A percentile compares a stretch with the other conserved stretches of the same genome.
Conservation (phyloP, 2,797 vertebrate species). For the Pangasius sanitwongsei region DNA sequence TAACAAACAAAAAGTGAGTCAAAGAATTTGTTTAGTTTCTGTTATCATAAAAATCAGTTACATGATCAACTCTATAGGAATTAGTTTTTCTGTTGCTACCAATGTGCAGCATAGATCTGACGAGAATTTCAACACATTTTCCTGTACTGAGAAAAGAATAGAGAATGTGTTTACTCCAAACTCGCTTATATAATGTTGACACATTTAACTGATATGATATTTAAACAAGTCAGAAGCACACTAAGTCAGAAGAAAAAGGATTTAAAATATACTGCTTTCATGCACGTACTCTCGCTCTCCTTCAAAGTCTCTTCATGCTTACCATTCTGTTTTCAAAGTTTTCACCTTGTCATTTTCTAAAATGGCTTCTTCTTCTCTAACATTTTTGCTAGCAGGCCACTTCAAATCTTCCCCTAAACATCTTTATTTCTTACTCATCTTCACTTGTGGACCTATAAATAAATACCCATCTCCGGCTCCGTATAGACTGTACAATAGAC, state of each 20-base stretch:
- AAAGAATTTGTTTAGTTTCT: neutral
- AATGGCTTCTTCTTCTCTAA: neutral
- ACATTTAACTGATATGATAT: neutral
- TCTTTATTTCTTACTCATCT: neutral
- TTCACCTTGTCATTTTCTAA: neutral
- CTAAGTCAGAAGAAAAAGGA: neutral
- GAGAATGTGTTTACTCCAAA: neutral
- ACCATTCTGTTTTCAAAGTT: too few species aligned
- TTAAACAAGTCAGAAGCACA: too few species aligned
- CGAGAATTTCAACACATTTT: neutral
- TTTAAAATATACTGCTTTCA: neutral
- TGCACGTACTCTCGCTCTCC: neutral
- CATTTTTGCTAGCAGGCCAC: neutral
- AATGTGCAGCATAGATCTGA: neutral
- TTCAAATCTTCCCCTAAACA: neutral
- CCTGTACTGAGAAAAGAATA: neutral
- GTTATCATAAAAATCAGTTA: neutral
- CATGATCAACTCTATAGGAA: neutral
- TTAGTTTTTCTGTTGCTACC: neutral
- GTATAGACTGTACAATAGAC: neutral
- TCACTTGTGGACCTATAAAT: neutral
- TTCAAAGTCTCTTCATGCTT: neutral
- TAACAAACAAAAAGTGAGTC: neutral
- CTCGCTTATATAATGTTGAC: neutral
- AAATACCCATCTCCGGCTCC: neutral